A percentile compares a stretch with the other conserved stretches of the same genome.
Evolutionary conservation across 2,113 vertebrate genomes (phyloP).

Genomic region (Empidonax traillii): DNA sequence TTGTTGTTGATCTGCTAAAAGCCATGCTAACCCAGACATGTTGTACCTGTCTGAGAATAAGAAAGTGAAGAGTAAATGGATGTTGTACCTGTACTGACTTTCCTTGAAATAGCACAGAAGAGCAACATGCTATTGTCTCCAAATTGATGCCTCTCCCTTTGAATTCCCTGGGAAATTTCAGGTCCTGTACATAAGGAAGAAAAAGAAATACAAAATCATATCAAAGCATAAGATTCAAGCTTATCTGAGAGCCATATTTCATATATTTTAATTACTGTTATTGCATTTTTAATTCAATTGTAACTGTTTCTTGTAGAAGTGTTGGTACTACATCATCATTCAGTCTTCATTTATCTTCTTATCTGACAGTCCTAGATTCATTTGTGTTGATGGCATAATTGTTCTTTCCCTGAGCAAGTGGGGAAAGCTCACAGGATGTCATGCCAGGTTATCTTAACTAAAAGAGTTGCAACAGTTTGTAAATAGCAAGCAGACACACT

Average conservation of each 20-base stretch:
- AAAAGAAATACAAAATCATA: not conserved
- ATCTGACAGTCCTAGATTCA: not conserved
- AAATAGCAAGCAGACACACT: not conserved
- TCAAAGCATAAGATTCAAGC: not conserved
- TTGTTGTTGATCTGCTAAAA: not conserved
- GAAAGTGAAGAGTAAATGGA: not conserved
- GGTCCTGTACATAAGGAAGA: not conserved
- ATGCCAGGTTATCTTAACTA: not conserved
- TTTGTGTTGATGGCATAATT: slow-evolving; percentile 11
- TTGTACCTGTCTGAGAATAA: not conserved
- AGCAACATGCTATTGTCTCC: not conserved
- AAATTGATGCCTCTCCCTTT: not conserved
- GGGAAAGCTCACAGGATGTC: not conserved
- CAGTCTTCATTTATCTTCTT: not conserved
- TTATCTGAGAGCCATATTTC: not conserved
- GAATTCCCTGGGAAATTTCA: not conserved
- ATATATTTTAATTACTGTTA: slow-evolving; percentile 1
- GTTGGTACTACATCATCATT: not conserved
- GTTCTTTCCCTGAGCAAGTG: not conserved
- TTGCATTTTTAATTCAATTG: slow-evolving; percentile 1
- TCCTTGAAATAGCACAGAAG: not conserved
- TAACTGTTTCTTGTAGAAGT: not conserved
- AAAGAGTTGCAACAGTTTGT: not conserved
- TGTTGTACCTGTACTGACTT: not conserved
- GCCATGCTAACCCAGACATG: not conserved